Percentiles rank a stretch among this genome's conserved stretches.
These are phyloP conservation scores for Euwallacea similis DNA, from an alignment of 1,140 invertebrate species.

Conservation along the genomic window DNA sequence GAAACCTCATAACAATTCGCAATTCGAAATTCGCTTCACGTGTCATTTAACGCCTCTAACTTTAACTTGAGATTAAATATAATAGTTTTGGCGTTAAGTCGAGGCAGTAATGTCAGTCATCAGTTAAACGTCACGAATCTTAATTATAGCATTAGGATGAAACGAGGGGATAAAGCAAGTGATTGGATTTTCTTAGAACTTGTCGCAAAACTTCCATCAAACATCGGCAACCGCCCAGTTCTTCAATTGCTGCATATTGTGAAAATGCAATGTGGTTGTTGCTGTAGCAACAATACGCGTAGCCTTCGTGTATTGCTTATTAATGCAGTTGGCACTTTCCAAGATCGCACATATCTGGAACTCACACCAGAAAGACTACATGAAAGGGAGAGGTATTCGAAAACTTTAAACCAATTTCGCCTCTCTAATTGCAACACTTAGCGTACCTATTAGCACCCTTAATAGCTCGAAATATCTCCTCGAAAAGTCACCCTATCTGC, in stretches of 20 bases:
- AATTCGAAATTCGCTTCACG: slow-evolving; percentile 50
- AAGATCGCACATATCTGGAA: too few relatives aligned
- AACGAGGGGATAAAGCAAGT: not conserved
- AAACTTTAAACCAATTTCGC: slow-evolving; percentile 31
- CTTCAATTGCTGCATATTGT: too few relatives aligned
- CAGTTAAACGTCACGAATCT: slow-evolving; percentile 52
- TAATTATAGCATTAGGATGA: slow-evolving; percentile 51
- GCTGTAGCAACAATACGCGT: too few relatives aligned
- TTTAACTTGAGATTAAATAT: slow-evolving; percentile 54
- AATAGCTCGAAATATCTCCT: slow-evolving; percentile 38
- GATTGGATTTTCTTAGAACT: too few relatives aligned
- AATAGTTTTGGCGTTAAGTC: slow-evolving; percentile 50
- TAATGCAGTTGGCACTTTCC: too few relatives aligned
- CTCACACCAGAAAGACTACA: too few relatives aligned
- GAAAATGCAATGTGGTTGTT: too few relatives aligned
- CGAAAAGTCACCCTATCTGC: slow-evolving; percentile 28
- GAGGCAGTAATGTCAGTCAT: slow-evolving; percentile 53
- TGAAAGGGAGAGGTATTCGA: slow-evolving; percentile 7
- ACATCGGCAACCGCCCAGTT: too few relatives aligned
- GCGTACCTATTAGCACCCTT: slow-evolving; percentile 32
- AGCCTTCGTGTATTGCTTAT: too few relatives aligned
- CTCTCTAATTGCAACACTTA: slow-evolving; percentile 35
- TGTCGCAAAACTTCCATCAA: too few relatives aligned
- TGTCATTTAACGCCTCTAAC: slow-evolving; percentile 51
- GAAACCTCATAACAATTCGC: slow-evolving; percentile 42